These are phyloP conservation scores for Siphlonurus alternatus DNA, from an alignment of 2,888 invertebrate species.

Conservation along the genomic window DNA sequence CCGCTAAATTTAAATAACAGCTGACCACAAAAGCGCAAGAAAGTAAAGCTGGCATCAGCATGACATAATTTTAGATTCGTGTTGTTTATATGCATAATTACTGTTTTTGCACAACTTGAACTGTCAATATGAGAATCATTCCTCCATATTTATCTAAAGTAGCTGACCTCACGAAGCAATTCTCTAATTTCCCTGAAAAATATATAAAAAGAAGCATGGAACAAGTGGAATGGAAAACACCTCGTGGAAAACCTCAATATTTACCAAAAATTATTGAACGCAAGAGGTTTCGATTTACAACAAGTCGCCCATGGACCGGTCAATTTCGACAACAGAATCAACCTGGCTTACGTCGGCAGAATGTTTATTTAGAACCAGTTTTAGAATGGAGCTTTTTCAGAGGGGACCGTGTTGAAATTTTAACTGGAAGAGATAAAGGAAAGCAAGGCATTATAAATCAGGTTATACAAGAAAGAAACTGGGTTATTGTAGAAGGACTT, in stretches of 20 bases:
- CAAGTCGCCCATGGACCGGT: slow-evolving; percentile 66
- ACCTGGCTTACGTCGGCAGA: slow-evolving; percentile 31
- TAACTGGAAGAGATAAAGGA: slow-evolving; percentile 86
- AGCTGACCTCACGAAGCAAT: slow-evolving; percentile 54
- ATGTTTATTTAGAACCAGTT: slow-evolving; percentile 63
- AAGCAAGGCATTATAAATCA: slow-evolving; percentile 68
- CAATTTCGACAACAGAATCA: slow-evolving; percentile 53
- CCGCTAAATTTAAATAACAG: no score
- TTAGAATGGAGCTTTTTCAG: slow-evolving; percentile 60
- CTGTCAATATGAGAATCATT: slow-evolving; percentile 3
- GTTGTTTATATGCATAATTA: no score
- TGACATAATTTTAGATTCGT: no score
- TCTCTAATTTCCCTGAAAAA: slow-evolving; percentile 67
- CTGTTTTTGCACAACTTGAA: no score
- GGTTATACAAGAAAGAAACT: slow-evolving; percentile 80
- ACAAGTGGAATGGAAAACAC: slow-evolving; percentile 67
- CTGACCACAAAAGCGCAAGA: no score
- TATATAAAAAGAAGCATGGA: slow-evolving; percentile 66
- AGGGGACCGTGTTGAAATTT: slow-evolving; percentile 51
- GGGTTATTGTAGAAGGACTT: slow-evolving; percentile 84
- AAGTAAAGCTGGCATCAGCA: no score
- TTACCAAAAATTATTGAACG: slow-evolving; percentile 38
- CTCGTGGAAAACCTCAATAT: slow-evolving; percentile 51
- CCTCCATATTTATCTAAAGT: slow-evolving; percentile 33
- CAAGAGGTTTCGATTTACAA: slow-evolving; percentile 48